Base-by-base conservation (phyloP, 2,113 vertebrate species). In the Halcyon senegalensis region DNA sequence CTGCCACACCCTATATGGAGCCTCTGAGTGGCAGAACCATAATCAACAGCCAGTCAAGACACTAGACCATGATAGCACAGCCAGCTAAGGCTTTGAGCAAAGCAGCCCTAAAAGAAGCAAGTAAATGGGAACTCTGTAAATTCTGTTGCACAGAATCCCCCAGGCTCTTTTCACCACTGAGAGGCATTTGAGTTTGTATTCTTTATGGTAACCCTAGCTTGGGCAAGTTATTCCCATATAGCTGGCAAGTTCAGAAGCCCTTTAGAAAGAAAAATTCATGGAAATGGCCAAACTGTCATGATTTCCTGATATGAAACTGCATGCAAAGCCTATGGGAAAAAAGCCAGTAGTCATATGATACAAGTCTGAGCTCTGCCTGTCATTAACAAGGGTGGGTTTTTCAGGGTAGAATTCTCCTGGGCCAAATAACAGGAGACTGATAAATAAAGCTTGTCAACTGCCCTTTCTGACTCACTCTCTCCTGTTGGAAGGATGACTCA, bases 381-480 rank as follows among this genome's bases (percentile, higher is more conserved):
- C 73, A 95, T 97, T 96, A 97, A 37, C 70, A 33, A 90, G 94
- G 91, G 79, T 89, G 91, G 64, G 58, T 93, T 93, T 96, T 92
- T 77, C 88, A 55, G 90, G 84, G 27, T 50, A 78, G 91, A 92
- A 93, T 89, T 87, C 95, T 95, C 90, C 82, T 51, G 64, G 77
- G 77, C 84, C 78, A 96, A 95, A 96, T 94, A 94, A 95, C 84
- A 96, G 93, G 72, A 92, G 91, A 59, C 77, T 73, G 92, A 87
- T 94, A 95, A 95, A 95, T 95, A 96, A 93, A 96, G 94, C 74
- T 90, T 87, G 84, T 90, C 91, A 92, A 96, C 87, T 89, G 86
- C 46, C 85, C 94, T 94, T 93, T 95, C 97, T 97, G 97, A 97
- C 89, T 97, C 97, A 97, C 87, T 96, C 86, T 92, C 95, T 96